Conservation (phyloP, 2,888 invertebrate genomes). For the Cloeon dipterum region DNA sequence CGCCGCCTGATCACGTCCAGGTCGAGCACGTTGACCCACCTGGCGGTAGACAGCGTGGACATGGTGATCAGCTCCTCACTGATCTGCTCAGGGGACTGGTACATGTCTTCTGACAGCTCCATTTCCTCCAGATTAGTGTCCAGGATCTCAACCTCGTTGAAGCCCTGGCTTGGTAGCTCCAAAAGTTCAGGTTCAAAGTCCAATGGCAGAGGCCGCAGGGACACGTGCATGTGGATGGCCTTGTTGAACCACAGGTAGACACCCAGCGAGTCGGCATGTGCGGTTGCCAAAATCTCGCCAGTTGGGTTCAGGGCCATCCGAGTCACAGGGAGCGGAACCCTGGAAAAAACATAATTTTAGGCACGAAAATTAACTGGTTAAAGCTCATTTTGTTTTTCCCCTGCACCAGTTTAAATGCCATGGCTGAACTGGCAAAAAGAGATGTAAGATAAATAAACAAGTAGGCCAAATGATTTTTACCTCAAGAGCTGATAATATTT, state of each 20-base stretch:
- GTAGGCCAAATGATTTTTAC: no score
- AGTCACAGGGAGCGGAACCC: not conserved
- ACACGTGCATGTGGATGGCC: constrained; percentile 57
- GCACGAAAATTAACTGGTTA: no score
- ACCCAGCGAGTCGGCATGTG: constrained; percentile 70
- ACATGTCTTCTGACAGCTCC: constrained; percentile 19
- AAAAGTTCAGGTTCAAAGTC: not conserved
- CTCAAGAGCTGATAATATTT: no score
- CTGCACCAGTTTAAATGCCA: no score
- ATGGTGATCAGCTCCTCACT: constrained; percentile 56
- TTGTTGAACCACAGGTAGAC: constrained; percentile 88
- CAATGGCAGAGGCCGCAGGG: constrained; percentile 39
- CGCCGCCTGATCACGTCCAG: constrained; percentile 65
- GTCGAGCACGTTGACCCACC: constrained; percentile 79
- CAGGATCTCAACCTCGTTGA: constrained; percentile 16
- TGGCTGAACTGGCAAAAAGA: no score
- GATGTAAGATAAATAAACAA: no score
- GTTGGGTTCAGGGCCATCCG: constrained; percentile 28
- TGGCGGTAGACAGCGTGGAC: constrained; percentile 60
- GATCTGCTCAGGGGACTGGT: constrained; percentile 53
- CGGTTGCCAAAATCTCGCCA: constrained; percentile 72
- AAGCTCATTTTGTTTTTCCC: no score
- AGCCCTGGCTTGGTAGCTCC: constrained; percentile 21
- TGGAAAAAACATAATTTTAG: no score
- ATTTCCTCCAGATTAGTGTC: constrained; percentile 10